Base-by-base conservation (phyloP, 2,113 vertebrate genomes). In the Periophthalmodon schlosseri region DNA sequence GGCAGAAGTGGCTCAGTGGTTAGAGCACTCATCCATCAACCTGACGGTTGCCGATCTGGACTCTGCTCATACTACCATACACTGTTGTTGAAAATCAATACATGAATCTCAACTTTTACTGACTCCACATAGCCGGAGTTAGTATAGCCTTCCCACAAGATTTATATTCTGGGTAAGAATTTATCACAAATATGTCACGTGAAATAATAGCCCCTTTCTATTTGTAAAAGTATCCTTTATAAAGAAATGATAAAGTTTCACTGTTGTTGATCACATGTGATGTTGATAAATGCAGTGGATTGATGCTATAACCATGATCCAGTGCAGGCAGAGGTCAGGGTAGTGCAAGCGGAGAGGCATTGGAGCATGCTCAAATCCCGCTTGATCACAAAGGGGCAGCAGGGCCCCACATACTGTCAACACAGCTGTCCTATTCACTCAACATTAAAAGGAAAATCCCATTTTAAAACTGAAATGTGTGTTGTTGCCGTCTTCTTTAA, bases 401-500 rank as follows among this genome's bases (percentile, higher is more conserved):
- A 78, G 89, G 91, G 88, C 90, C 84, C 83, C 82, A 74, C 81
- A 91, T 89, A 91, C 91, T 93, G 93, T 94, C 93, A 92, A 92
- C 91, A 92, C 92, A 94, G 93, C 93, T 94, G 88, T 92, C 91
- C 87, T 81, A 78, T 86, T 91, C 81, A 88, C 80, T 77, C 50
- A 78, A 78, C 68, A 79, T 77, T 90, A 82, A 77, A 82, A 63
- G 44, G 80, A 82, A 90, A 87, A 79, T 84, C 74, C 75, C 69
- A 74, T 72, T 84, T 80, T 78, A 78, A 76, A 84, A 65, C 79
- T 28, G 68, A 80, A 80, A 76, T 63, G 21, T 15, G 12, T 77
- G 77, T 80, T 78, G 52, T 77, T 81, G 24, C 63, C 20, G 74
- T 69, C 20, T 65, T 66, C 63, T 83, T 74, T 24, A 39, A 70